These are phyloP conservation scores for Silurus glanis DNA, from an alignment of 2,113 vertebrate species.

Conservation along the genomic window DNA sequence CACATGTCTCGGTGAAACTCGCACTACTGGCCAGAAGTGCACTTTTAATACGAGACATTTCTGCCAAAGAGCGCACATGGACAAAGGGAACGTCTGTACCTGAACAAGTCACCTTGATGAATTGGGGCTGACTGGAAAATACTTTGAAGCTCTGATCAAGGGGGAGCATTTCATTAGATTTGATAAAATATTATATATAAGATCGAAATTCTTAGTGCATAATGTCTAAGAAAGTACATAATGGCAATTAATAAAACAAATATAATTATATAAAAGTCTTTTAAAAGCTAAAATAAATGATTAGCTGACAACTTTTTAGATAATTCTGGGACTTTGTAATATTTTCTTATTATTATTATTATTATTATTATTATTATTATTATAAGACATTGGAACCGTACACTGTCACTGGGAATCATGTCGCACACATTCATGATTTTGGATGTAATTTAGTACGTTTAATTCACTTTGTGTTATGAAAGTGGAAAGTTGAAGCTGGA, in stretches of 20 bases:
- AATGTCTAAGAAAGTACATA: not conserved
- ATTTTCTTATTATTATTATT: no score
- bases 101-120: constrained; percentile 38
- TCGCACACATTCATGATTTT: not conserved
- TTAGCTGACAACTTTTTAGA: not conserved
- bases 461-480: not conserved
- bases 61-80: not conserved
- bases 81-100: constrained; percentile 10
- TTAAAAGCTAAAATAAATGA: not conserved
- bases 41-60: constrained; percentile 9
- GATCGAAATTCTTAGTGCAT: no score
- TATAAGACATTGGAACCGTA: no score
- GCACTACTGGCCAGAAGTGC: not conserved
- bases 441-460: not conserved
- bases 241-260: not conserved
- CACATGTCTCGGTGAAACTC: constrained; percentile 28
- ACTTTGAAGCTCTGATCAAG: not conserved
- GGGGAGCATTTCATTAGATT: not conserved
- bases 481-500: not conserved
- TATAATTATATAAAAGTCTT: not conserved
- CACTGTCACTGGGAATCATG: not conserved
- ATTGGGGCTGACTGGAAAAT: not conserved
- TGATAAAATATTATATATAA: not conserved
- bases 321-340: no score
- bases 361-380: no score